These are phyloP conservation scores for Cephalopholis sonnerati DNA, from an alignment of 2,113 vertebrate species.

Conservation along the genomic window DNA sequence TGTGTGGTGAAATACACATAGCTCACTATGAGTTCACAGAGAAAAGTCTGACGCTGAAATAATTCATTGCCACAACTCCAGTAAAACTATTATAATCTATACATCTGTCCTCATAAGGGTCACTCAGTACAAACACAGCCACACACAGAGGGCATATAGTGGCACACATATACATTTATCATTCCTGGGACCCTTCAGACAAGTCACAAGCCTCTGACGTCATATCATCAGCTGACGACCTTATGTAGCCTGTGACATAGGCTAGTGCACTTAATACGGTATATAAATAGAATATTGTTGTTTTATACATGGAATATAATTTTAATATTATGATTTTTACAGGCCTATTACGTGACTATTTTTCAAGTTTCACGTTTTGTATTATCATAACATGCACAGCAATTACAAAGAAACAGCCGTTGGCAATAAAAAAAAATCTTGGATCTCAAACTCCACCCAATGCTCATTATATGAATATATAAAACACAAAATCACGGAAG, in stretches of 20 bases:
- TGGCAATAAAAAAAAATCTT: no score
- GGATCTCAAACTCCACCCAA: no score
- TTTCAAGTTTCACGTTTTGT: no score
- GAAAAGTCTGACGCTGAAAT: background rate
- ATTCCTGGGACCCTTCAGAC: background rate
- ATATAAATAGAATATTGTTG: background rate
- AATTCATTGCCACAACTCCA: background rate
- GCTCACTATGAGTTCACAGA: background rate
- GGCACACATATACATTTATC: background rate
- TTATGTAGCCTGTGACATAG: no score
- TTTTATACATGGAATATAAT: background rate
- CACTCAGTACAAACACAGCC: background rate
- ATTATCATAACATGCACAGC: no score
- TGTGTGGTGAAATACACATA: background rate
- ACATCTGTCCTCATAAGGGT: background rate
- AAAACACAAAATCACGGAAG: no score
- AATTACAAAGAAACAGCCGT: no score
- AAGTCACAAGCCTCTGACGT: conserved; percentile 24
- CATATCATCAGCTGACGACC: conserved; percentile 12
- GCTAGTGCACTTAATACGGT: no score
- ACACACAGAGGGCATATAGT: no score
- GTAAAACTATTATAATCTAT: background rate
- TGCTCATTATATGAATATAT: no score
- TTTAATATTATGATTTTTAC: no score
- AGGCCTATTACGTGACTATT: no score